These are phyloP conservation scores for Pelosia muscerda DNA, from an alignment of 2,888 invertebrate species.

Conservation along the genomic window DNA sequence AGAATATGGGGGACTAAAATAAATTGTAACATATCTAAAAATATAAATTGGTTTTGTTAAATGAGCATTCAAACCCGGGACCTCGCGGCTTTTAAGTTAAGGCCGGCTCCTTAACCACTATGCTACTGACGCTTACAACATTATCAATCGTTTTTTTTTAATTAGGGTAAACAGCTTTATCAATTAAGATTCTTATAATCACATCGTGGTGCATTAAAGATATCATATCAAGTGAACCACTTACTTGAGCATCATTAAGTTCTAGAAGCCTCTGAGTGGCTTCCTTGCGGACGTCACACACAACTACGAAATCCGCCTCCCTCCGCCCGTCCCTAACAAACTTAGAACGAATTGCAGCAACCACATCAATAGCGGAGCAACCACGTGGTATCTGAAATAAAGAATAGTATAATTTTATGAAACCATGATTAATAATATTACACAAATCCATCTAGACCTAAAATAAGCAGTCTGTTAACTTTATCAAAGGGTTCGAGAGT, in stretches of 20 bases:
- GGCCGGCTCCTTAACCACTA: too few relatives aligned
- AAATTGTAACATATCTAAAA: background rate
- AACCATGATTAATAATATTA: too few relatives aligned
- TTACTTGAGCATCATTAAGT: constrained; percentile 93
- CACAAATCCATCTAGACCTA: too few relatives aligned
- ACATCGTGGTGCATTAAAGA: background rate
- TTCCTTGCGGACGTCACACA: constrained; percentile 95
- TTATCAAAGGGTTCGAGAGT: too few relatives aligned
- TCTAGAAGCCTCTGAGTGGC: constrained; percentile 91
- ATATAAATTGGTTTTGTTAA: too few relatives aligned
- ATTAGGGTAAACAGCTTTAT: too few relatives aligned
- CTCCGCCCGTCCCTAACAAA: constrained; percentile 90
- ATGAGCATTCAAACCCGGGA: too few relatives aligned
- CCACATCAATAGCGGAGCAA: constrained; percentile 92
- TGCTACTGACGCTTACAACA: too few relatives aligned
- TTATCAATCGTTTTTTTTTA: too few relatives aligned
- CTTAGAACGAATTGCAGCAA: constrained; percentile 91
- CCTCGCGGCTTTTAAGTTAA: too few relatives aligned
- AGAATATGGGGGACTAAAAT: background rate
- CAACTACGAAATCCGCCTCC: constrained; percentile 96
- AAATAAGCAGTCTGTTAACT: too few relatives aligned
- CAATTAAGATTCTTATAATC: background rate
- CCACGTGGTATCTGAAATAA: constrained; percentile 90
- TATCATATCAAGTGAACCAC: constrained; percentile 32
- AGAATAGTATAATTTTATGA: constrained; percentile 29